Base-by-base conservation (phyloP, 1,140 invertebrate species). In the Papilio polyxenes region DNA sequence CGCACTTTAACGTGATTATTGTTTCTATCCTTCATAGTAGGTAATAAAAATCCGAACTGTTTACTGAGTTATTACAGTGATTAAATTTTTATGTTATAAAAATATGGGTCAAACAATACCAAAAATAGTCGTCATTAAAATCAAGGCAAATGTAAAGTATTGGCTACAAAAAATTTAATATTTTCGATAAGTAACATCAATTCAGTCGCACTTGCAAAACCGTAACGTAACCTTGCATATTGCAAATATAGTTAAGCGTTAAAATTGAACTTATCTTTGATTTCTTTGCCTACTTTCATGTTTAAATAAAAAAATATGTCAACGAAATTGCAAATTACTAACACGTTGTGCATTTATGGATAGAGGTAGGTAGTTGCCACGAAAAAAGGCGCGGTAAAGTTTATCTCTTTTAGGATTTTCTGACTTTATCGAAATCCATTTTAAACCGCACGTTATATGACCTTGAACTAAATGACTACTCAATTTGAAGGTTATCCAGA, bases 191-290 rank as follows among this genome's bases (percentile, higher is more conserved):
- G 15, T 13, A 37, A 37, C 13, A 69, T 72, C 5, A 23, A 17
- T 5, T 69, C 31, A 10, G 65, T 72, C 0, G 11, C 11, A 72
- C 31, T 37, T 72, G 31, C 31, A 72, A 72, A 72, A 72, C 31
- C 31, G 23, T 65, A 65, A 31, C 20, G 13, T 59, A 59, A 72
- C 65, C 65, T 72, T 72, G 65, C 13, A 40, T 72, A 72, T 72
- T 72, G 65, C 65, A 40, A 72, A 72, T 31, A 23, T 2, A 37
- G 65, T 72, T 13, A 40, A 72, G 13, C 65, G 6, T 65, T 31
- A 72, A 40, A 72, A 11, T 6, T 72, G 65, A 37, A 15, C 31
- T 37, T 72, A 15, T 56, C 17, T 56, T 56, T 6, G 5, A 56
- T 56, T 56, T 15, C 15, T 13, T 56, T 5, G 17, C 15, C 5